phyloP scores from a whole-genome alignment of 2,797 vertebrate species.

The Darevskia nairensis region DNA sequence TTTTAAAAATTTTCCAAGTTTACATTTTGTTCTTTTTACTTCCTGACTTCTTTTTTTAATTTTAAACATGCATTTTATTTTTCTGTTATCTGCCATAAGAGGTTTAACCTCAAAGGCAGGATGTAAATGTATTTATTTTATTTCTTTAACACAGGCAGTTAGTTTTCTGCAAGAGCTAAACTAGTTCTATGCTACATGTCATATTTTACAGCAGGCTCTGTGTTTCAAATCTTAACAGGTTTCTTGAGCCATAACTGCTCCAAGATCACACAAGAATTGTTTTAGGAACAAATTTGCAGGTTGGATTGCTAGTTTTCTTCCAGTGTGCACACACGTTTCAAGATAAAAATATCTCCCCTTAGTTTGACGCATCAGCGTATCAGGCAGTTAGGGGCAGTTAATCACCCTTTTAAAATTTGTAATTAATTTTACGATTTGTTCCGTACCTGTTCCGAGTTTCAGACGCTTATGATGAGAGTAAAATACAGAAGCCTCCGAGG shows the following conservation, averaged over 20 bases:
- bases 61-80: background rate
- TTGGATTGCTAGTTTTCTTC: background rate
- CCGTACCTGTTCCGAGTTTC: constrained; percentile 18
- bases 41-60: background rate
- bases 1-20: background rate
- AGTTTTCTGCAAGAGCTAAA: background rate
- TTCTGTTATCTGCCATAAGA: background rate
- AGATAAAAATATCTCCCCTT: background rate
- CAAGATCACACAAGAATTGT: background rate
- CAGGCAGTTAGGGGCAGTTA: background rate
- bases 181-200: background rate
- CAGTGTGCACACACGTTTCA: background rate
- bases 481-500: background rate
- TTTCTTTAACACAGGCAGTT: background rate
- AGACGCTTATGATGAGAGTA: background rate
- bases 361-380: background rate
- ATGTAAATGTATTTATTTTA: background rate
- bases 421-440: background rate
- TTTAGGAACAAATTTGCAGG: background rate
- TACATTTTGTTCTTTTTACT: background rate
- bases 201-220: background rate
- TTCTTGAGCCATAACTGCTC: background rate
- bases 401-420: background rate
- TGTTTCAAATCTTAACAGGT: background rate
- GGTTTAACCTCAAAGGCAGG: background rate